Evolutionary conservation across 2,113 vertebrate species (phyloP).

Genomic region (Lates calcarifer): DNA sequence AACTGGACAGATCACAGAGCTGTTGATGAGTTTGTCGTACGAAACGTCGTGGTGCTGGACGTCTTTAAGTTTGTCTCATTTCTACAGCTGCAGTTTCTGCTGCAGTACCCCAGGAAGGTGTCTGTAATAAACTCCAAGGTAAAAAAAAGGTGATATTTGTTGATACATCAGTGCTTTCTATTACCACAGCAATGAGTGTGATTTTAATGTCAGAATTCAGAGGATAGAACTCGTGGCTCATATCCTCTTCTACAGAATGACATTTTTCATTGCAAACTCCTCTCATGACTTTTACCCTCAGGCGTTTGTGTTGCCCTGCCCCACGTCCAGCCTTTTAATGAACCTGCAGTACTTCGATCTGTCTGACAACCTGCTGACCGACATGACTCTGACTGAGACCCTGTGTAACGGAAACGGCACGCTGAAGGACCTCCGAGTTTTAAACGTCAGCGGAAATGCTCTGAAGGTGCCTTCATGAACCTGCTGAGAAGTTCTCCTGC

Average conservation of each 20-base stretch:
- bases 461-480: conserved; percentile 56
- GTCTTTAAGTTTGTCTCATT: conserved; percentile 60
- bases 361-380: conserved; percentile 73
- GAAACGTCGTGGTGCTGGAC: conserved; percentile 25
- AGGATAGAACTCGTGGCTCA: too few relatives aligned
- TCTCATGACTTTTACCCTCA: conserved; percentile 11
- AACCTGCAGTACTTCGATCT: conserved; percentile 73
- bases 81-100: conserved; percentile 52
- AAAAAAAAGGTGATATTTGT: too few relatives aligned
- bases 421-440: conserved; percentile 51
- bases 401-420: conserved; percentile 35
- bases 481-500: too few relatives aligned
- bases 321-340: neutral
- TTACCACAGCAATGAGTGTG: too few relatives aligned
- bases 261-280: too few relatives aligned
- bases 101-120: conserved; percentile 66
- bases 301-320: conserved; percentile 67
- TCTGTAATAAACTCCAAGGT: conserved; percentile 67
- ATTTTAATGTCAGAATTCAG: too few relatives aligned
- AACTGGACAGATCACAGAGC: conserved; percentile 21
- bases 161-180: too few relatives aligned
- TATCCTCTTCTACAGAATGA: too few relatives aligned
- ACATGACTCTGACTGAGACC: conserved; percentile 48
- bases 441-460: conserved; percentile 73
- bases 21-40: conserved; percentile 40